Evolutionary conservation across 2,113 vertebrate species (phyloP).

Genomic region (Xiphophorus hellerii): DNA sequence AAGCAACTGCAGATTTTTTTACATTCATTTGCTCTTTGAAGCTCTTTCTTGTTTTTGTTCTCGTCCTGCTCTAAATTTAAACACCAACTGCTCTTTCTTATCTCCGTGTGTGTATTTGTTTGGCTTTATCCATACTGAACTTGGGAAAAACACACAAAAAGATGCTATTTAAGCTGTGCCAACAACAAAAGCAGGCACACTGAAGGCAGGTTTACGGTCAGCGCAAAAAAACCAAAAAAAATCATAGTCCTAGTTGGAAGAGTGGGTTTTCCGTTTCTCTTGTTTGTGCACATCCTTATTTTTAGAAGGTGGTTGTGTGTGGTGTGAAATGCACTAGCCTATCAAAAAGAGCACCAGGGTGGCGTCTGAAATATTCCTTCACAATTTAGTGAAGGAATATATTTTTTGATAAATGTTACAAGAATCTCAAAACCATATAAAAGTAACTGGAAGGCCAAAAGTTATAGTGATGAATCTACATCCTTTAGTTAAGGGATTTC

Average conservation of each 20-base stretch:
- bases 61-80: constrained; percentile 28
- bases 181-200: neutral
- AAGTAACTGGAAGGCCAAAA: too few species aligned
- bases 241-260: too few species aligned
- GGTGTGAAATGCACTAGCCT: neutral
- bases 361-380: too few species aligned
- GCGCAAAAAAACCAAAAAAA: too few species aligned
- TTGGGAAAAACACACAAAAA: constrained; percentile 18
- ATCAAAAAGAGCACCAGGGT: neutral
- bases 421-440: too few species aligned
- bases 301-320: too few species aligned
- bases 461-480: too few species aligned
- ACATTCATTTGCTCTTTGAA: constrained; percentile 57
- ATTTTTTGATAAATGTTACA: too few species aligned
- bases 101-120: constrained; percentile 13
- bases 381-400: too few species aligned
- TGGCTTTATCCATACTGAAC: constrained; percentile 16
- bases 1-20: constrained; percentile 48
- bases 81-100: constrained; percentile 12
- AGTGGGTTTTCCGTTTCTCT: too few species aligned
- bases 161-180: constrained; percentile 18
- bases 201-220: neutral
- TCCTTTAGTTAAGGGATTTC: too few species aligned
- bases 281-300: too few species aligned
- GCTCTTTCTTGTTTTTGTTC: constrained; percentile 15